A percentile compares a stretch with the other conserved stretches of the same genome.
Evolutionary conservation across 2,888 invertebrate species (phyloP).

Genomic region (Diarsia mendica): DNA sequence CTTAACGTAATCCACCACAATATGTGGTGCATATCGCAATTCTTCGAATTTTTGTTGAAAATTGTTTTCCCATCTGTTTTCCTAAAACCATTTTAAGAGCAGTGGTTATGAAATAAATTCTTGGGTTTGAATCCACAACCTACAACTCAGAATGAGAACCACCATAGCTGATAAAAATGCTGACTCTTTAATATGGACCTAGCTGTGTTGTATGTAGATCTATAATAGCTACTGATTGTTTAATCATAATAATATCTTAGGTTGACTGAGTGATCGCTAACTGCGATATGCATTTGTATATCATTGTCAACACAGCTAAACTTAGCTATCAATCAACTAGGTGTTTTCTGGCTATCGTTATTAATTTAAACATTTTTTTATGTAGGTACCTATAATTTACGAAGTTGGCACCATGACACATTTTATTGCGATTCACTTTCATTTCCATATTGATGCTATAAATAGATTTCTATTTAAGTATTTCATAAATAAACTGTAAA

Average conservation of each 20-base stretch:
- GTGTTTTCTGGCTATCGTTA: background rate
- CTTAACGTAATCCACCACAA: background rate
- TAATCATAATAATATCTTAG: background rate
- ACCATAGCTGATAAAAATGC: background rate
- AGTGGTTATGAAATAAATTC: background rate
- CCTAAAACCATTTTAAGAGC: background rate
- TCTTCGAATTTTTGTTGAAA: background rate
- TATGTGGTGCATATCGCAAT: background rate
- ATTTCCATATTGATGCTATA: background rate
- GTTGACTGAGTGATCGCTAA: background rate
- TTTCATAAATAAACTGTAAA: background rate
- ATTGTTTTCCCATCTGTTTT: background rate
- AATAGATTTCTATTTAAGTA: background rate
- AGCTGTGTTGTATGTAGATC: background rate
- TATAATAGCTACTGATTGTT: background rate
- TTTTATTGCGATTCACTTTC: background rate
- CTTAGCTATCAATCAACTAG: background rate
- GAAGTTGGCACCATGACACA: background rate
- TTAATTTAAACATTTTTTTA: background rate
- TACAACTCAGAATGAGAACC: background rate
- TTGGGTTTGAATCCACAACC: background rate
- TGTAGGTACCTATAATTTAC: background rate
- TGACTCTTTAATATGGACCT: background rate
- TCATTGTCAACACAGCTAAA: background rate
- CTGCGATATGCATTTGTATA: background rate